Base-by-base conservation (phyloP, 2,113 vertebrate species). In the Nibea albiflora region DNA sequence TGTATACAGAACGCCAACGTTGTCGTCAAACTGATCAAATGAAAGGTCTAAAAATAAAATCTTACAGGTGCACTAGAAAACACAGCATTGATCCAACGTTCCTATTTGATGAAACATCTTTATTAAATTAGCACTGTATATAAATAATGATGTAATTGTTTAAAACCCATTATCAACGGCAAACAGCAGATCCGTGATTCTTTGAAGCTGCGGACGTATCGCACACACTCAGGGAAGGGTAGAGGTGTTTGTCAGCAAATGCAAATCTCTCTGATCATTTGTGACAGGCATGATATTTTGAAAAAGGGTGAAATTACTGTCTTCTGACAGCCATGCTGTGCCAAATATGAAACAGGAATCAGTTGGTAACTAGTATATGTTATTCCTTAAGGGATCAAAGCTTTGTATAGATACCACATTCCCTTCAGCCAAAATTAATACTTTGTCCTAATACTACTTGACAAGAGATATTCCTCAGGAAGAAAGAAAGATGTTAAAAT, bases 201-300 rank as follows among this genome's bases (percentile, higher is more conserved):
- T 88, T 74, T 85, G 71, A 78, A 73, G 73, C 65, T 78, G 76
- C 57, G 73, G 81, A 56, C 47, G 60, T 20, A 66, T 58, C 35
- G 42, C 71, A 78, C 73, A 68, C 15, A 61, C 64, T 80, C 49
- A 60, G 80, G 81, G 85, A 67, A 28, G 61, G 75, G 66, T 78
- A 71, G 90, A 84, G 71, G 79, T 88, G 79, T 84, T 86, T 83
- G 63, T 85, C 78, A 69, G 81, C 65, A 35, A 81, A 70, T 75
- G 60, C 63, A 79, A 44, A 77, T 89, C 71, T 85, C 82, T 74
- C 83, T 89, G 86, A 93, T 90, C 66, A 73, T 78, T 80, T 73
- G 49, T 85, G 91, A 91, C 90, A 89, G 65, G 78, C 76, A 71
- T 91, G 89, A 86, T 84, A 89, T 88, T 90, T 88, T 73, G 46